Base-by-base conservation (phyloP, 1,140 invertebrate species). In the Delia radicum region DNA sequence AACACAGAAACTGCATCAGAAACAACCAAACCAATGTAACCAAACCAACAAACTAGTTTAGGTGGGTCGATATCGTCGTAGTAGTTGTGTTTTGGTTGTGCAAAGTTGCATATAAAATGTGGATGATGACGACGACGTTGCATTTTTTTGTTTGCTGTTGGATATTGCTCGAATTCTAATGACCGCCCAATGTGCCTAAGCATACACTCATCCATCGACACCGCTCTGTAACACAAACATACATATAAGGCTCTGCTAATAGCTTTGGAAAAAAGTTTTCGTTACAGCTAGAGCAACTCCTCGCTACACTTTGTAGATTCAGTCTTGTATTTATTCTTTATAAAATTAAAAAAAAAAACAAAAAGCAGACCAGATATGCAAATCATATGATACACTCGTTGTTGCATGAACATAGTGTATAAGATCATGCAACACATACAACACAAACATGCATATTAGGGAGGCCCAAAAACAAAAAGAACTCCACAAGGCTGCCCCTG, bases 141-240 rank as follows among this genome's bases (percentile, higher is more conserved):
- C 10, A 29, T 67, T 67, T 67, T 31, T 67, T 67, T 28, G 15
- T 55, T 69, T 21, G 61, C 46, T 6, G 46, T 61, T 61, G 24
- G 21, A 24, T 63, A 12, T 75, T 77, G 74, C 48, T 78, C 75
- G 82, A 79, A 84, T 85, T 85, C 83, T 85, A 85, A 85, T 85
- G 83, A 82, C 83, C 83, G 83, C 83, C 83, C 83, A 84, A 83
- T 85, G 82, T 85, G 83, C 81, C 81, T 85, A 82, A 81, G 82
- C 82, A 83, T 81, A 82, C 83, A 85, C 83, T 85, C 83, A 85
- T 85, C 83, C 69, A 73, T 75, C 37, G 65, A 65, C 76, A 74
- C 42, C 72, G 21, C 13, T 55, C 24, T 55, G 18, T 26, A 33
- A 21, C n/a, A 55, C 18, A 2, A 24, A 62, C 24, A 62, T 28